A percentile compares a stretch with the other conserved stretches of the same genome.
Evolutionary conservation across 2,113 vertebrate genomes (phyloP).

Genomic region (Gnathonemus echidnorhynchus): DNA sequence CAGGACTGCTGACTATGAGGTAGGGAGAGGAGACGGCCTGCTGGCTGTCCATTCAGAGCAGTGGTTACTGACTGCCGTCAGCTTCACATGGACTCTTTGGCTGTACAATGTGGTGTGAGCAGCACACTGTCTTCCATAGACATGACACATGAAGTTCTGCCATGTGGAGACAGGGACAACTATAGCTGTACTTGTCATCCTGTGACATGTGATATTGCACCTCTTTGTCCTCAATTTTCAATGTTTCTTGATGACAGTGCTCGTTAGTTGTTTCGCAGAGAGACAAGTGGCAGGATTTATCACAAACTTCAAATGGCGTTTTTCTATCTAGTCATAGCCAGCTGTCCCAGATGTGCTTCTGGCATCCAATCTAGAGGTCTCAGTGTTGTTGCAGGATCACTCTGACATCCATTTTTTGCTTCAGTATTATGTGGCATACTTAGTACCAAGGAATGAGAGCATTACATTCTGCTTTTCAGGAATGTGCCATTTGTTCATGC

Average conservation of each 20-base stretch:
- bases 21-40: slow-evolving; percentile 20
- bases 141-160: not conserved
- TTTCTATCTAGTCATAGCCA: not conserved
- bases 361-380: not conserved
- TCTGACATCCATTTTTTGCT: not conserved
- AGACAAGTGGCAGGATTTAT: not conserved
- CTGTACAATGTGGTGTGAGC: not conserved
- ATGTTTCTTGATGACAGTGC: not conserved
- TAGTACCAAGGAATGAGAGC: not conserved
- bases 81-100: not conserved
- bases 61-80: not conserved
- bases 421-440: not conserved
- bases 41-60: not conserved
- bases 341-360: not conserved
- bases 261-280: not conserved
- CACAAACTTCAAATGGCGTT: not conserved
- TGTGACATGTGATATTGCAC: not conserved
- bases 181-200: not conserved
- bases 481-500: not conserved
- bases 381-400: not conserved
- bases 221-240: not conserved
- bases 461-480: not conserved
- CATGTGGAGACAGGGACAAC: not conserved
- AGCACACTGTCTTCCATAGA: not conserved
- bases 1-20: slow-evolving; percentile 63